Base-by-base conservation (phyloP, 1,140 invertebrate genomes). In the Harlomillsia oculata region DNA sequence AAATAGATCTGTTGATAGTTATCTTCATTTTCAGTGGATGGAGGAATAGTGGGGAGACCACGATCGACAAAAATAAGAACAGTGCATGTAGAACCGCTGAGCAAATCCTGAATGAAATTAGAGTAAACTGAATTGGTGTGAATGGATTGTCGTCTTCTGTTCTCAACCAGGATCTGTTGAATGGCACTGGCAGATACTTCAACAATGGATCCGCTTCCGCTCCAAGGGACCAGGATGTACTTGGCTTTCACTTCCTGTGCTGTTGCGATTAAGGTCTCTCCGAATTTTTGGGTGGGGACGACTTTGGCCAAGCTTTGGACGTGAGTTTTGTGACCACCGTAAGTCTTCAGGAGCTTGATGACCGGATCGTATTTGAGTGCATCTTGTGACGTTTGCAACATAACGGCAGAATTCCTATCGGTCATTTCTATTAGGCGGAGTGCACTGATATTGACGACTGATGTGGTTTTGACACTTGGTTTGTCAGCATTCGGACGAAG, bases 351-450 rank as follows among this genome's bases (percentile, higher is more conserved):
- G 28, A 61, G 50, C 48, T 61, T 56, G 25, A 51, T 61, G 0
- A 61, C 53, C 21, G 59, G 59, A 18, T 61, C 59, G 16, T 61
- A 21, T 23, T 25, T 25, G 1, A 61, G 20, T 0, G 55, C 59
- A 6, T 51, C 48, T 32, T 48, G 37, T 14, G 43, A 50, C 2
- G 54, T 44, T 36, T 55, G 53, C 3, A 61, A 18, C 59, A 61
- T 57, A 1, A 61, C 59, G 2, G 48, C 37, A 0, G 59, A 61
- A 49, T 61, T 54, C 6, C 59, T 26, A 6, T 56, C 59, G 0
- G 59, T 61, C 0, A 61, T 25, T 40, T 61, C 53, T 2, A 61
- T 57, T 2, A 61, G 34, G 13, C 59, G 21, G 25, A 61, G 41
- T 4, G 48, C 25, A 43, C 57, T 57, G 2, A 61, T 46, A 43